These are phyloP conservation scores for Nautilus pompilius DNA, from an alignment of 1,140 invertebrate genomes.

Conservation along the genomic window DNA sequence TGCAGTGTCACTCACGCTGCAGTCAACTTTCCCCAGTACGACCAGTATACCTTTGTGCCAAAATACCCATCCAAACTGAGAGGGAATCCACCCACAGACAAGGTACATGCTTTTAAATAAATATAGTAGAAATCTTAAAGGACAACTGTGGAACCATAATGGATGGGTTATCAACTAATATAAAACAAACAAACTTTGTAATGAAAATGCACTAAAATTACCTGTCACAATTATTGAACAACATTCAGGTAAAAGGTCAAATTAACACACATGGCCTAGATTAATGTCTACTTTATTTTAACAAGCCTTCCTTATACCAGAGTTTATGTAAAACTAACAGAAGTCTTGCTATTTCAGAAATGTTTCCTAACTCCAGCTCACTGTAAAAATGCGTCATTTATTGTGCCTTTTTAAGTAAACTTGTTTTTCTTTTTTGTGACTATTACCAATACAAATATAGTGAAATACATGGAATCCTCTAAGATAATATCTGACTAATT, in stretches of 20 bases:
- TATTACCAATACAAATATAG: too few relatives aligned
- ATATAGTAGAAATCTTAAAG: not conserved
- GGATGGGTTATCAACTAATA: not conserved
- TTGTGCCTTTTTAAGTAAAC: too few relatives aligned
- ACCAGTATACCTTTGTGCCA: conserved; percentile 53
- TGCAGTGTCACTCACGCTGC: conserved; percentile 56
- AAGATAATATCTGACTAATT: too few relatives aligned
- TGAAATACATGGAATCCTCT: too few relatives aligned
- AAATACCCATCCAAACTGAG: conserved; percentile 54
- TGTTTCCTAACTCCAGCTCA: too few relatives aligned
- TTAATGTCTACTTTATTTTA: too few relatives aligned
- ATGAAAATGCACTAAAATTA: not conserved
- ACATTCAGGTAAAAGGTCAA: not conserved
- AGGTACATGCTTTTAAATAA: not conserved
- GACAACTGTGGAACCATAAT: not conserved
- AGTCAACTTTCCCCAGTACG: conserved; percentile 51
- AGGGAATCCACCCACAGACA: conserved; percentile 18
- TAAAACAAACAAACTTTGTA: not conserved
- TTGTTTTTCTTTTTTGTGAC: too few relatives aligned
- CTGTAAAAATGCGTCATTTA: too few relatives aligned
- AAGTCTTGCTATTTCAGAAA: too few relatives aligned
- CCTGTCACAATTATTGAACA: not conserved
- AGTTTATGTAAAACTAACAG: too few relatives aligned
- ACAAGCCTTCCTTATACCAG: too few relatives aligned
- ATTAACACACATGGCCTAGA: not conserved